Evolutionary conservation across 2,888 invertebrate genomes (phyloP).

Genomic region (Andricus quercusramuli): DNA sequence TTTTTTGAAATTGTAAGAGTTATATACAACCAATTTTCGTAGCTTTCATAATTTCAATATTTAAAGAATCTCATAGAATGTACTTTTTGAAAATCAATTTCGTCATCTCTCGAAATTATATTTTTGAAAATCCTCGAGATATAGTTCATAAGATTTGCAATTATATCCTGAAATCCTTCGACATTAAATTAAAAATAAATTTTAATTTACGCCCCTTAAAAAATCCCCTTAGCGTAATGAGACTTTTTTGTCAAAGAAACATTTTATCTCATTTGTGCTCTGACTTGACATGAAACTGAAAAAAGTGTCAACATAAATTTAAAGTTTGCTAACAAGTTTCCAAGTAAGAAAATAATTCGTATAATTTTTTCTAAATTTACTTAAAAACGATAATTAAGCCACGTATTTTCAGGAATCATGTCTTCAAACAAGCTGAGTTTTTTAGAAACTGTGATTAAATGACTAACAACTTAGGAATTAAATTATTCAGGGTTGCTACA

Average conservation of each 20-base stretch:
- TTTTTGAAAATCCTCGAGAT: not conserved
- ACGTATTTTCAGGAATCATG: not conserved
- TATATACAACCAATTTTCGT: too few relatives aligned
- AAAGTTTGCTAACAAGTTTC: too few relatives aligned
- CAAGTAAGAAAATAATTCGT: too few relatives aligned
- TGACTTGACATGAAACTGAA: not conserved
- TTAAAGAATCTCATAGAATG: too few relatives aligned
- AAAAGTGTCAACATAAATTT: not conserved
- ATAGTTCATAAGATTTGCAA: not conserved
- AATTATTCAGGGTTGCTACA: not conserved
- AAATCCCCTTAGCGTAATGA: not conserved
- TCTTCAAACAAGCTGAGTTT: not conserved
- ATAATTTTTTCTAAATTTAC: not conserved
- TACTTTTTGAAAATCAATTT: too few relatives aligned
- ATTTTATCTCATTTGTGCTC: not conserved
- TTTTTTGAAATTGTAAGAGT: too few relatives aligned
- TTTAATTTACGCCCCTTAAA: not conserved
- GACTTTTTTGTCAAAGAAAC: not conserved
- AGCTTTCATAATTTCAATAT: too few relatives aligned
- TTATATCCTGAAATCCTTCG: not conserved
- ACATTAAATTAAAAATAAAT: not conserved
- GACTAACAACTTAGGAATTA: slow-evolving; percentile 14
- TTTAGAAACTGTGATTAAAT: slow-evolving; percentile 7
- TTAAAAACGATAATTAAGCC: not conserved
- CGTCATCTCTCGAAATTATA: too few relatives aligned